These are phyloP conservation scores for Sarcophaga subvicina DNA, from an alignment of 2,888 invertebrate genomes.

Conservation along the genomic window DNA sequence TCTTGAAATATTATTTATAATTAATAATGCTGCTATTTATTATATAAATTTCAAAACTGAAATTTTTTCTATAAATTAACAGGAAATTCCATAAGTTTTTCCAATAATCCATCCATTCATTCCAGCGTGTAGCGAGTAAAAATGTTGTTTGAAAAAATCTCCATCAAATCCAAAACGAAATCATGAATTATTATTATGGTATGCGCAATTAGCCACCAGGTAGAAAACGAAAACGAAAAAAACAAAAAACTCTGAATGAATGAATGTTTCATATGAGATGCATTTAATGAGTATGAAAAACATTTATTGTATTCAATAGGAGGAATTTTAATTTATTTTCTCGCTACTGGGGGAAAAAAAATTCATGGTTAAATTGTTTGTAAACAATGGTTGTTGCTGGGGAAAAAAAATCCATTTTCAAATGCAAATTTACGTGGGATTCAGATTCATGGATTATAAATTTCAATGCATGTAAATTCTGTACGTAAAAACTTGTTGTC, in stretches of 20 bases:
- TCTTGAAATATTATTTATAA: too few species aligned
- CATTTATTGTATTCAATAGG: constrained; percentile 15
- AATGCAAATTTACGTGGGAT: constrained; percentile 39
- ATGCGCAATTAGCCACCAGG: background rate
- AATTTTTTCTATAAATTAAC: background rate
- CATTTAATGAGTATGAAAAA: background rate
- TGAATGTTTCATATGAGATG: background rate
- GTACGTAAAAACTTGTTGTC: too few species aligned
- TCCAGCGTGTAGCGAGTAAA: constrained; percentile 34
- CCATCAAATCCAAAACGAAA: background rate
- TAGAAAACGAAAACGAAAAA: background rate
- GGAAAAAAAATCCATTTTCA: background rate
- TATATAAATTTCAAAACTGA: constrained; percentile 23
- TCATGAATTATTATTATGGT: constrained; percentile 5
- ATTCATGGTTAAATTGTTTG: constrained; percentile 43
- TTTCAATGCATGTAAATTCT: too few species aligned
- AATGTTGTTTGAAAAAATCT: background rate
- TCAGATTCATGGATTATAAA: too few species aligned
- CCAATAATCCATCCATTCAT: background rate
- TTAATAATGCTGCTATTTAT: background rate
- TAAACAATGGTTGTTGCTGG: constrained; percentile 15
- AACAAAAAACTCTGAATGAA: too few species aligned
- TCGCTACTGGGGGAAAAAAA: background rate
- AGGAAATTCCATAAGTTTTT: constrained; percentile 34
- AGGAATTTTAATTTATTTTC: background rate